A percentile compares a stretch with the other conserved stretches of the same genome.
These are phyloP conservation scores for Stercorarius parasiticus DNA, from an alignment of 2,113 vertebrate genomes.

Conservation along the genomic window DNA sequence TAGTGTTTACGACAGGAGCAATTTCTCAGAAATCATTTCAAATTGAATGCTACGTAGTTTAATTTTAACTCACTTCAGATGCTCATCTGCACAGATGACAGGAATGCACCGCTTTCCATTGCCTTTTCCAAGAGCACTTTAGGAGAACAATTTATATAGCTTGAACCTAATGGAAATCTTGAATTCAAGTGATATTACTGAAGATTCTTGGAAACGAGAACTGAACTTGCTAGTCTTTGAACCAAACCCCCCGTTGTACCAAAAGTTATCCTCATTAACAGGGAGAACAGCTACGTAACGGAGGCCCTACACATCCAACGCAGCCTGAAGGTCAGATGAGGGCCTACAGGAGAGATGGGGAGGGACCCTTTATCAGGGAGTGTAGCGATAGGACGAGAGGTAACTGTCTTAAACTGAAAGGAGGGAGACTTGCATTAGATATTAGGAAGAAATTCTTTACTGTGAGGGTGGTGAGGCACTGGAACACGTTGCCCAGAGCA, in stretches of 20 bases:
- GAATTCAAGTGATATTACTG: not conserved
- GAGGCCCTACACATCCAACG: accelerated
- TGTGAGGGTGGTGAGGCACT: too few species aligned
- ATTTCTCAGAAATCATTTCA: not conserved
- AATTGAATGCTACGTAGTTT: accelerated
- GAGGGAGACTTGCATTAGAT: too few species aligned
- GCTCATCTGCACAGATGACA: not conserved
- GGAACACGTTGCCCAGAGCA: too few species aligned
- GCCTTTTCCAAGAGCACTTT: not conserved
- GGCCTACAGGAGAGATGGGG: too few species aligned
- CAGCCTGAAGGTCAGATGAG: not conserved
- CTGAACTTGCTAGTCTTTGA: not conserved
- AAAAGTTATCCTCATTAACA: not conserved
- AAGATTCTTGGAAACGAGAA: not conserved
- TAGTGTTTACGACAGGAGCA: not conserved
- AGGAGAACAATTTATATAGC: not conserved
- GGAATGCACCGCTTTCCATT: not conserved
- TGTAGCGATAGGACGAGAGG: too few species aligned
- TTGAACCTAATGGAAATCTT: not conserved
- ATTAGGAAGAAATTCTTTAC: too few species aligned
- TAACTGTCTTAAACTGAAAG: too few species aligned
- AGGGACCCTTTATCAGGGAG: too few species aligned
- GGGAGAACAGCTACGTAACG: not conserved
- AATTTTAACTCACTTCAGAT: not conserved
- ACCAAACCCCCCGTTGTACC: not conserved